Percentiles rank a stretch among this genome's conserved stretches.
Conservation (phyloP, 1,140 invertebrate species). For the Lepidurus arcticus region DNA sequence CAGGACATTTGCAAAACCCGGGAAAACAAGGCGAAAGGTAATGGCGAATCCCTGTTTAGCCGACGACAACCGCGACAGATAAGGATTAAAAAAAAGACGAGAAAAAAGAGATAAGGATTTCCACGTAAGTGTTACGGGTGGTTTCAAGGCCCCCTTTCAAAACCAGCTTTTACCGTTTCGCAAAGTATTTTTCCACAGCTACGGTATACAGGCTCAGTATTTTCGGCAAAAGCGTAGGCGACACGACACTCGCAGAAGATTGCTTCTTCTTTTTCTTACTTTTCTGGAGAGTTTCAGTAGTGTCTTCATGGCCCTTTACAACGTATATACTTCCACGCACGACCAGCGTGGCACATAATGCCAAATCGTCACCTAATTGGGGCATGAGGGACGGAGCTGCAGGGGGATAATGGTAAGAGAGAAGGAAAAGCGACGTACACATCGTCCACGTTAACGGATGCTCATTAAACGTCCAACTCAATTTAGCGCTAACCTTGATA, state of each 20-base stretch:
- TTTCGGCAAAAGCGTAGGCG: constrained; percentile 42
- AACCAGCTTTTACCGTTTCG: not conserved
- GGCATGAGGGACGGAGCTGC: constrained; percentile 54
- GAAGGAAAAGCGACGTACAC: not conserved
- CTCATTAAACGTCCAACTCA: constrained; percentile 29
- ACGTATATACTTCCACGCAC: constrained; percentile 52
- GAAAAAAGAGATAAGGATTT: not conserved
- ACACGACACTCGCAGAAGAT: not conserved
- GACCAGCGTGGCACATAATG: constrained; percentile 59
- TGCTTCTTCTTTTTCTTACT: constrained; percentile 26
- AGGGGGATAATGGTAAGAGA: constrained; percentile 5
- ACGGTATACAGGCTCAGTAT: constrained; percentile 23
- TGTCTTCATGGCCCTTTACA: constrained; percentile 50
- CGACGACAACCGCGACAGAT: not conserved
- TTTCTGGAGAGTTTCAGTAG: constrained; percentile 49
- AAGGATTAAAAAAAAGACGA: constrained; percentile 9
- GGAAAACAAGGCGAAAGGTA: constrained; percentile 59
- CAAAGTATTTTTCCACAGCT: not conserved
- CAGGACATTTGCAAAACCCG: constrained; percentile 55
- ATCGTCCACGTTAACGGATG: constrained; percentile 10
- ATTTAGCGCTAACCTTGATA: constrained; percentile 44
- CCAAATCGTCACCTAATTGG: constrained; percentile 60
- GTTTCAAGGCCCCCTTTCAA: not conserved
- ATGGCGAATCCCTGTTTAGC: constrained; percentile 49
- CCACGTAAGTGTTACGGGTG: not conserved